Percentiles rank a stretch among this genome's conserved stretches.
Conservation (phyloP, 1,140 invertebrate genomes). For the Ectropis grisescens region DNA sequence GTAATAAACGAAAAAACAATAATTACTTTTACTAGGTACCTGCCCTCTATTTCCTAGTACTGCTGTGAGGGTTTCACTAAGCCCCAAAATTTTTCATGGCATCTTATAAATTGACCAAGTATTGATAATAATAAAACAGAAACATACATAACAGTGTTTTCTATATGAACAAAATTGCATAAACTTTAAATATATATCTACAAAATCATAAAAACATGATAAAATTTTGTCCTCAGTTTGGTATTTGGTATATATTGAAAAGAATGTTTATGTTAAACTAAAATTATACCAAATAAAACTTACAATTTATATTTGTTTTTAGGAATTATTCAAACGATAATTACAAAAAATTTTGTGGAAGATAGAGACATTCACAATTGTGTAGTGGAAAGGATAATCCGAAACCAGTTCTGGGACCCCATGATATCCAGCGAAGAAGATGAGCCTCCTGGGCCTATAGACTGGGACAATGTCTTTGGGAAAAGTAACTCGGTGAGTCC, state of each 20-base stretch:
- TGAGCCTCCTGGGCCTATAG: constrained; percentile 19
- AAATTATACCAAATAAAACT: no score
- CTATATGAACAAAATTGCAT: no score
- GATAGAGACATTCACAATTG: constrained; percentile 34
- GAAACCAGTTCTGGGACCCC: constrained; percentile 42
- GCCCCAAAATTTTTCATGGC: not conserved
- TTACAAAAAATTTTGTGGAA: constrained; percentile 17
- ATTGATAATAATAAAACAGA: no score
- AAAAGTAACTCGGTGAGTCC: constrained; percentile 28
- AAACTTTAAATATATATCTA: not conserved
- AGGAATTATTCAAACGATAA: not conserved
- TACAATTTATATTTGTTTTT: no score
- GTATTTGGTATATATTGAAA: no score
- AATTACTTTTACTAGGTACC: not conserved
- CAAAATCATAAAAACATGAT: not conserved
- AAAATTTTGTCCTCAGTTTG: not conserved
- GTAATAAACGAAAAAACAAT: not conserved
- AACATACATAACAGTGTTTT: no score
- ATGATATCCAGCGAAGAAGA: constrained; percentile 43
- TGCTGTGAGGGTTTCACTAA: not conserved
- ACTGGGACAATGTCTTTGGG: constrained; percentile 44
- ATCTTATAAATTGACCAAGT: no score
- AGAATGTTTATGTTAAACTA: no score
- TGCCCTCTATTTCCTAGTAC: not conserved
- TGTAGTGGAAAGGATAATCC: constrained; percentile 39